A percentile compares a stretch with the other conserved stretches of the same genome.
Conservation (phyloP, 2,113 vertebrate genomes). For the Cyprinodon tularosa region DNA sequence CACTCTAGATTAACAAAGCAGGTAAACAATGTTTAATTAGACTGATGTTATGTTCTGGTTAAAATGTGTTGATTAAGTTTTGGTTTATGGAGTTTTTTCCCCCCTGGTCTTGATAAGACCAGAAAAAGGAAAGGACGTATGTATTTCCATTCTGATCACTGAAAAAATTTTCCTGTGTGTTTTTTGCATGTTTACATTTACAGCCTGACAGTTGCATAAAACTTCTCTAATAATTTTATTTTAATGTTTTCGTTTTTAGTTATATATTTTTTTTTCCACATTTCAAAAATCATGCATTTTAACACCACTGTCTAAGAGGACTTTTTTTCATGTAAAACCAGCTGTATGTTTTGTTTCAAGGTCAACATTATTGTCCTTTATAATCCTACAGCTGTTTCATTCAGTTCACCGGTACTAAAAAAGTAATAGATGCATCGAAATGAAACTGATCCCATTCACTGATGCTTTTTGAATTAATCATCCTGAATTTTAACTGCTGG, state of each 20-base stretch:
- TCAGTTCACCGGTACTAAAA: background rate
- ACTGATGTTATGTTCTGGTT: no score
- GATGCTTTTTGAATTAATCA: background rate
- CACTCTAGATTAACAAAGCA: no score
- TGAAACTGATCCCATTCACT: background rate
- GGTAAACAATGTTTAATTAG: no score
- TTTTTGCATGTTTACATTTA: background rate
- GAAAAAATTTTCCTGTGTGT: background rate
- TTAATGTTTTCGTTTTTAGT: background rate
- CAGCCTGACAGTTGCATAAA: background rate
- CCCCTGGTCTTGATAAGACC: background rate
- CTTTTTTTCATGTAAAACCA: background rate
- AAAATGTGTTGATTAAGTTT: no score
- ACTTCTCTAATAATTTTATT: background rate
- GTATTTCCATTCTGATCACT: background rate
- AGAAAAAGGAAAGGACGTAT: background rate
- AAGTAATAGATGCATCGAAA: slow-evolving; percentile 1
- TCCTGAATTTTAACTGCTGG: slow-evolving; percentile 2
- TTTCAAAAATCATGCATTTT: background rate
- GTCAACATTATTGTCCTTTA: background rate
- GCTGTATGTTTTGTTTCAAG: background rate
- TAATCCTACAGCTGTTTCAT: slow-evolving; percentile 1
- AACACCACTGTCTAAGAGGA: background rate
- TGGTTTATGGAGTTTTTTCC: no score
- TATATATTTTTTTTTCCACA: background rate